Base-by-base conservation (phyloP, 2,113 vertebrate genomes). In the Hippocampus mohnikei region DNA sequence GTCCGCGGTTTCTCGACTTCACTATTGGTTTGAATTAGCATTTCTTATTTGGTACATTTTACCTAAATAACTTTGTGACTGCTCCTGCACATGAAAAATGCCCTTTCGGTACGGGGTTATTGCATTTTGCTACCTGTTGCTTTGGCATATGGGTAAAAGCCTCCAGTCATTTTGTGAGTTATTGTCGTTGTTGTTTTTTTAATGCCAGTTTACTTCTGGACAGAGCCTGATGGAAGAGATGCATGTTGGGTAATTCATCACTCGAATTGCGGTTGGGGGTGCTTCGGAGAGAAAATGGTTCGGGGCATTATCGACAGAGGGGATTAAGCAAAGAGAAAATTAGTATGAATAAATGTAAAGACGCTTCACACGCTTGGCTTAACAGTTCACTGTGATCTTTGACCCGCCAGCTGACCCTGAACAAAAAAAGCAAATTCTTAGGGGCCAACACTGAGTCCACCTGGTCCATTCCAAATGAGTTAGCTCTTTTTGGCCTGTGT, bases 341-440 rank as follows among this genome's bases (percentile, higher is more conserved):
- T 25, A 21, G 41, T 67, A 44, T 27, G 64, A 70, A 71, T 79
- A 79, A 75, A 79, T 40, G 66, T 20, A 21, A 74, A 64, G 69
- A 72, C 65, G 4, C 60, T 42, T 69, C 12, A 72, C 79, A 56
- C 75, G 72, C 75, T 78, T 79, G 69, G 81, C 78, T 72, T 4
- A 73, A 76, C 62, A 78, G 76, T 74, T 84, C 76, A 65, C 66
- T 40, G 3, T 84, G 81, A 85, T 87, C 89, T 87, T 60, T 82
- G 87, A 85, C 85, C 27, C 13, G 46, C 61, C 79, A 52, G 55
- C 58, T 88, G 88, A 88, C 81, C 84, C 85, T 37, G 76, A 81
- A 81, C 42, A 70, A 85, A 82, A 78, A 85, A 89, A 84, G 82
- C 78, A 76, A 76, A 90, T 91, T 86, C 85, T 84, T 87, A 81